phyloP scores from a whole-genome alignment of 35 echinoderm and acorn worm genomes.

The Ophiothrix spiculata region DNA sequence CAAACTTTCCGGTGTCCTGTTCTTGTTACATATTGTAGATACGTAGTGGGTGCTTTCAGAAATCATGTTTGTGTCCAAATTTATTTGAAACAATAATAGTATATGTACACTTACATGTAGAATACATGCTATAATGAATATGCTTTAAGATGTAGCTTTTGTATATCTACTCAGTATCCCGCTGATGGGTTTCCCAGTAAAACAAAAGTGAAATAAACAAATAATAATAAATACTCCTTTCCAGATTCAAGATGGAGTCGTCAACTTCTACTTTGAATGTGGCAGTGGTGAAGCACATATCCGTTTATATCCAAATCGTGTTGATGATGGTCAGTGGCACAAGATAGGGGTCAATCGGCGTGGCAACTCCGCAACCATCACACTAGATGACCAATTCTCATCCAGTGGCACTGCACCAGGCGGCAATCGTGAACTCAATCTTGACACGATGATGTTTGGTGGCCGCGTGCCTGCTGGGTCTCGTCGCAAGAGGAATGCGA shows the following conservation, averaged over 20 bases:
- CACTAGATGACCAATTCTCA: slow-evolving; percentile 68
- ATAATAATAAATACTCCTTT: too few species aligned
- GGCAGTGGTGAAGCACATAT: slow-evolving; percentile 80
- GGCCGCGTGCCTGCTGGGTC: slow-evolving; percentile 21
- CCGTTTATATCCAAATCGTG: slow-evolving; percentile 44
- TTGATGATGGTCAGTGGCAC: slow-evolving; percentile 86
- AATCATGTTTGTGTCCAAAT: too few species aligned
- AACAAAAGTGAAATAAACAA: too few species aligned
- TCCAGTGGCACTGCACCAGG: slow-evolving; percentile 72
- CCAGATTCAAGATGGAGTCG: slow-evolving; percentile 69
- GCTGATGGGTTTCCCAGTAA: too few species aligned
- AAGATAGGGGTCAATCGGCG: slow-evolving; percentile 61
- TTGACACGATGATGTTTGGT: slow-evolving; percentile 72
- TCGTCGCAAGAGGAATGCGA: slow-evolving; percentile 13
- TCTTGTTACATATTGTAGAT: too few species aligned
- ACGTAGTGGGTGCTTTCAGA: too few species aligned
- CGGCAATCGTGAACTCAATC: slow-evolving; percentile 73
- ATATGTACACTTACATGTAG: too few species aligned
- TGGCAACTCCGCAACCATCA: slow-evolving; percentile 66
- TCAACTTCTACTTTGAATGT: slow-evolving; percentile 81
- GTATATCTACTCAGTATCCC: too few species aligned
- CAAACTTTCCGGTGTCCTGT: too few species aligned
- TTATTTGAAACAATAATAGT: too few species aligned
- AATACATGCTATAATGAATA: too few species aligned
- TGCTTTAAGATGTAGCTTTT: too few species aligned